These are phyloP conservation scores for Chlorops oryzae DNA, from an alignment of 1,140 invertebrate genomes.

Conservation along the genomic window DNA sequence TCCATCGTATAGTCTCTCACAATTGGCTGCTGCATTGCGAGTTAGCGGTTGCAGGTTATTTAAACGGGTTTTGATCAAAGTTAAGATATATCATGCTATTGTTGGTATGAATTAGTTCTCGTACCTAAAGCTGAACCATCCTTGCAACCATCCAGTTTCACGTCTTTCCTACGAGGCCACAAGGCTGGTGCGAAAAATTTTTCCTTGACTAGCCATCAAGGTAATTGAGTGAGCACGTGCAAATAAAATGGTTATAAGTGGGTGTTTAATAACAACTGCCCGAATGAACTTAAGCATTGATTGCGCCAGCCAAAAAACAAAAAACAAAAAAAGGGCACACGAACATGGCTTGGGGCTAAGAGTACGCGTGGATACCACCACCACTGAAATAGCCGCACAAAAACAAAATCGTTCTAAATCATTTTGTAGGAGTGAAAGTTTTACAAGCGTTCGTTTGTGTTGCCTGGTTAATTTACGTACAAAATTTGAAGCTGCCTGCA, in stretches of 20 bases:
- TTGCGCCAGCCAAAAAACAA: conserved; percentile 6
- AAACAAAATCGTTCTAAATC: not conserved
- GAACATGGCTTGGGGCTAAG: not conserved
- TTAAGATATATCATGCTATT: no score
- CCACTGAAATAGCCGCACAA: no score
- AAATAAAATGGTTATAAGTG: conserved; percentile 47
- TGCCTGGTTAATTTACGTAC: conserved; percentile 12
- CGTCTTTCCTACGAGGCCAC: not conserved
- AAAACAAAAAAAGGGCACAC: not conserved
- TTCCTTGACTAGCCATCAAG: no score
- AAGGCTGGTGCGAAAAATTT: conserved; percentile 30
- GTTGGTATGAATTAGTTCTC: not conserved
- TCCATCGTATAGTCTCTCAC: no score
- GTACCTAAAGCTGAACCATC: conserved; percentile 1
- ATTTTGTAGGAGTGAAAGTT: not conserved
- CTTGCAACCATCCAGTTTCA: not conserved
- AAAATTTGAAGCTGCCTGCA: conserved; percentile 11
- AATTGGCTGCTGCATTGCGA: no score
- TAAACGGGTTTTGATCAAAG: no score
- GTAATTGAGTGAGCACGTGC: conserved; percentile 38
- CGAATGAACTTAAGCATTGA: conserved; percentile 7
- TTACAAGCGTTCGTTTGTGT: no score
- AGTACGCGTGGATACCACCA: not conserved
- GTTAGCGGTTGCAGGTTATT: no score
- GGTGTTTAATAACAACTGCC: conserved; percentile 45